Base-by-base conservation (phyloP, 2,113 vertebrate genomes). In the Plestiodon gilberti region DNA sequence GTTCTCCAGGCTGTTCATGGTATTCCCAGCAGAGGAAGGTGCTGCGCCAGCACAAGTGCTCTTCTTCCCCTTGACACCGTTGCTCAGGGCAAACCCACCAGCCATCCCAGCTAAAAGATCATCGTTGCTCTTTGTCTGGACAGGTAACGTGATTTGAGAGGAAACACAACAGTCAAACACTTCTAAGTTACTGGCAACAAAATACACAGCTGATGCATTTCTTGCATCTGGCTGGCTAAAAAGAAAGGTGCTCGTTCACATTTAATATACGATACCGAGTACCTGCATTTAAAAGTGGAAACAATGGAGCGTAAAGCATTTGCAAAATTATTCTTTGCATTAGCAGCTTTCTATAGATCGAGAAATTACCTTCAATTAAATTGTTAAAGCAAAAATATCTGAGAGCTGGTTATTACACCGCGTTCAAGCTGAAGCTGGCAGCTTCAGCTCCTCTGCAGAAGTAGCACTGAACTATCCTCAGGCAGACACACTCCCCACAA, bases 101-200 rank as follows among this genome's bases (percentile, higher is more conserved):
- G 98, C 96, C 95, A 98, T 98, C 33, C 96, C 97, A 6, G 97
- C 97, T 97, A 98, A 91, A 87, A 99, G 98, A 90, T 99, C 98
- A 96, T 99, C 98, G 3, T 96, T 98, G 95, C 98, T 99, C 96
- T 98, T 99, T 78, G 98, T 97, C 98, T 99, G 92, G 64, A 96
- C 89, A 73, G 69, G 83, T 20, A 87, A 88, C n/a, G 0, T 10
- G 28, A 80, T 52, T 61, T 43, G 23, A 52, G 10, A 3, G 71
- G 78, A 28, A 17, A 23, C 14, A 30, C 38, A 76, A 78, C 76
- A 55, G 38, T 67, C 20, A 79, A 30, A 61, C 33, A 79, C 9
- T 30, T 35, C 15, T 35, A 59, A 38, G 20, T 86, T 13, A 43
- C n/a, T 33, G n/a, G 6, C 23, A 17, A 71, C 13, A 23, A 82